Percentiles rank a stretch among this genome's conserved stretches.
Evolutionary conservation across 2,113 vertebrate genomes (phyloP).

Genomic region (Pedionomus torquatus): DNA sequence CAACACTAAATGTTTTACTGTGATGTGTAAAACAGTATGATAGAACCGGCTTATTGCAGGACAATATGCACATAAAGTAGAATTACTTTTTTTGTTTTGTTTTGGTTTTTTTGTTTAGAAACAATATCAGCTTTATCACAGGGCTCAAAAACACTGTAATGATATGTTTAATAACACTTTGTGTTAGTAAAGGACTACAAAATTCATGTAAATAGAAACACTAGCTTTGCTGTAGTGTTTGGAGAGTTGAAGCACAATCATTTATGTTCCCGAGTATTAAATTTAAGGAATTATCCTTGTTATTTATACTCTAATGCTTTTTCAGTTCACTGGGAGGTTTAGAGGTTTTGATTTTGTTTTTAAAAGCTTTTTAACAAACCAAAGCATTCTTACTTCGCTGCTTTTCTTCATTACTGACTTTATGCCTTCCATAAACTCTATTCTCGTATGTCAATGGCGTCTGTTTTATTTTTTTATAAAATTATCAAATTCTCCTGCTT

Average conservation of each 20-base stretch:
- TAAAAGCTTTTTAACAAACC: background rate
- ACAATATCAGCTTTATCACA: background rate
- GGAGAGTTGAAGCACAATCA: background rate
- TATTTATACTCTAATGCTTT: background rate
- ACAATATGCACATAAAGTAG: background rate
- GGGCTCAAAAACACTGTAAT: background rate
- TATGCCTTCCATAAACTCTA: background rate
- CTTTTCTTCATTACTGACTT: background rate
- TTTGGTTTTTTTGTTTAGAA: background rate
- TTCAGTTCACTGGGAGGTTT: background rate
- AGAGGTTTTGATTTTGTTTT: background rate
- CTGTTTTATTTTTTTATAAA: background rate
- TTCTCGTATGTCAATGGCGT: background rate
- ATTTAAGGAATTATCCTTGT: background rate
- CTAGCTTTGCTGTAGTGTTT: background rate
- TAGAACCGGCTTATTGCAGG: background rate
- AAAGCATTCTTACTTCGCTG: background rate
- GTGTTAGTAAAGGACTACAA: background rate
- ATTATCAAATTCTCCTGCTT: background rate
- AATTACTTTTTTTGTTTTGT: background rate
- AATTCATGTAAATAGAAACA: background rate
- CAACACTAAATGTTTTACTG: background rate
- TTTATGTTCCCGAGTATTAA: background rate
- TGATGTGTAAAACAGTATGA: background rate
- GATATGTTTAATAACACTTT: background rate